Evolutionary conservation across 2,888 invertebrate species (phyloP).

Genomic region (Ectemnius cavifrons): DNA sequence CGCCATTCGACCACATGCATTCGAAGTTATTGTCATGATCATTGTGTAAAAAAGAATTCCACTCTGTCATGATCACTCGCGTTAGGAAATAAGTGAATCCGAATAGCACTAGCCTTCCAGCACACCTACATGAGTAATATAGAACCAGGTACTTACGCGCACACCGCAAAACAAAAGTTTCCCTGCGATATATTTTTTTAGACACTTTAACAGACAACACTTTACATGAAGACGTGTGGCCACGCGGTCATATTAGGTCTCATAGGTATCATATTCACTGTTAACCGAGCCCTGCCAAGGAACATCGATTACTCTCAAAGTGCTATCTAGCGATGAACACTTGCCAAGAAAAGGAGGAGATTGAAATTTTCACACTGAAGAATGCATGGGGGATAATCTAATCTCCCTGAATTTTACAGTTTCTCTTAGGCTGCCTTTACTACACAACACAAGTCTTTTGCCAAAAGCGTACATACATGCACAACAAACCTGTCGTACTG

Average conservation of each 20-base stretch:
- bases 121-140: no score
- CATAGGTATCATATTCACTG: background rate
- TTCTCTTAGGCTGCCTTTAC: background rate
- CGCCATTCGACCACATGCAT: no score
- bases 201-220: no score
- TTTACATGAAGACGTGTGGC: no score
- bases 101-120: no score
- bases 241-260: background rate
- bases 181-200: no score
- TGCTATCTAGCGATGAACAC: background rate
- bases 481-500: no score
- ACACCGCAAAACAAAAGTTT: no score
- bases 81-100: no score
- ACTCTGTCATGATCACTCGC: no score
- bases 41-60: no score
- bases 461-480: background rate
- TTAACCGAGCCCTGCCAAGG: slow-evolving; percentile 2
- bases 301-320: background rate
- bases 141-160: no score
- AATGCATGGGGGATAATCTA: background rate
- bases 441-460: background rate
- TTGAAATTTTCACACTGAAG: background rate
- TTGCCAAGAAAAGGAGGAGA: background rate
- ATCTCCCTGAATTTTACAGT: background rate
- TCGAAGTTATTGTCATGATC: slow-evolving; percentile 3